Conservation (phyloP, 2,113 vertebrate genomes). For the Melanocharis versteri region DNA sequence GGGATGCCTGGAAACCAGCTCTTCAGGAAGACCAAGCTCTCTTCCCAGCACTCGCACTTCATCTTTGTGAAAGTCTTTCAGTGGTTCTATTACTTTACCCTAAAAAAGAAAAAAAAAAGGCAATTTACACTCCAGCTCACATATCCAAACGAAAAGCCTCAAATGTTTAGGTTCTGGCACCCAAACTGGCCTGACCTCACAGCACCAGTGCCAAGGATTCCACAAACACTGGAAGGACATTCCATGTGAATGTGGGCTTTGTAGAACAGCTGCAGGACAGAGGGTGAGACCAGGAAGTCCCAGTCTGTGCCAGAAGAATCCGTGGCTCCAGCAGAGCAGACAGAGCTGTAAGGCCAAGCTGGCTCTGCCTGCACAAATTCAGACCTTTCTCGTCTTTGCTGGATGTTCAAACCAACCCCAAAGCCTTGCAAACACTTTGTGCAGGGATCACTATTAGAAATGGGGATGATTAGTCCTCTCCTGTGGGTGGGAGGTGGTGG, state of each 20-base stretch:
- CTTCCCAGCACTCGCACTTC: constrained; percentile 92
- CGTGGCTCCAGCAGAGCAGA: background rate
- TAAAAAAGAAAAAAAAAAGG: constrained; percentile 12
- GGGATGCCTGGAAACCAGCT: constrained; percentile 92
- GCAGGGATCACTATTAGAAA: accelerated
- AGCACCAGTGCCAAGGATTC: background rate
- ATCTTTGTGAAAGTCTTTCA: constrained; percentile 99
- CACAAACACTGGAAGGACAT: background rate
- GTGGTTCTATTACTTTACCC: constrained; percentile 97
- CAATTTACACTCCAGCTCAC: background rate
- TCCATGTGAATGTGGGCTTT: background rate
- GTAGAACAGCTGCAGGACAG: background rate
- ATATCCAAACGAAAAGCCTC: background rate
- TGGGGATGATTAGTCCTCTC: background rate
- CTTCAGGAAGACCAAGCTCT: constrained; percentile 94
- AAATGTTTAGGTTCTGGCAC: background rate
- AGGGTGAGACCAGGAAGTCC: background rate
- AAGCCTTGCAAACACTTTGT: background rate
- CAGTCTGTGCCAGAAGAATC: background rate
- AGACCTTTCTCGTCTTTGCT: background rate
- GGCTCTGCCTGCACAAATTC: background rate
- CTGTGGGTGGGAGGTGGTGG: background rate
- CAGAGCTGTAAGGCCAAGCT: background rate
- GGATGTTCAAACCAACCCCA: background rate
- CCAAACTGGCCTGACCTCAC: background rate